Conservation (phyloP, 2,113 vertebrate species). For the Pandion haliaetus region DNA sequence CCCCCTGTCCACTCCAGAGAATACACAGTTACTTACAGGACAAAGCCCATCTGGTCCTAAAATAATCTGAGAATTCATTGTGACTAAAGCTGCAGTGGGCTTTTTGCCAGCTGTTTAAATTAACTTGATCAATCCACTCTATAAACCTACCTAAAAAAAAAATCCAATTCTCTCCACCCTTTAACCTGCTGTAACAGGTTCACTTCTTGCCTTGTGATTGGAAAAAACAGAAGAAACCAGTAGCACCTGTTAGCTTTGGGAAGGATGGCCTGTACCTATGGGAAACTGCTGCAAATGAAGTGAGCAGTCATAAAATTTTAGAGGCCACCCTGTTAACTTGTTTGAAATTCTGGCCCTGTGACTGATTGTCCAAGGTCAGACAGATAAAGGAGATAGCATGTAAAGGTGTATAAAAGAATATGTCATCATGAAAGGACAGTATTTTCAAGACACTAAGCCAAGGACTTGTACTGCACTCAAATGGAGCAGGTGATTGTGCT, state of each 20-base stretch:
- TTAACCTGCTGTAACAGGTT: neutral
- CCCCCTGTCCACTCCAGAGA: constrained; percentile 18
- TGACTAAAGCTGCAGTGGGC: neutral
- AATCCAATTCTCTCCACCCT: neutral
- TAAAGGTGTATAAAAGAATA: neutral
- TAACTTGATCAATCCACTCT: neutral
- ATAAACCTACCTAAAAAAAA: neutral
- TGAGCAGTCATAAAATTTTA: constrained; percentile 8
- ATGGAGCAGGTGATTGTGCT: neutral
- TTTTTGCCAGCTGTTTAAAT: constrained; percentile 33
- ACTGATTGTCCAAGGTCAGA: neutral
- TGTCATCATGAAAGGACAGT: neutral
- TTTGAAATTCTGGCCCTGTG: neutral
- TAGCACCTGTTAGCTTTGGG: neutral
- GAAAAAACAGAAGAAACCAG: neutral
- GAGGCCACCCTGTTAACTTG: neutral
- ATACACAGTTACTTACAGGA: constrained; percentile 46
- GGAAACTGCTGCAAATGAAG: neutral
- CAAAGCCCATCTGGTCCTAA: constrained; percentile 52
- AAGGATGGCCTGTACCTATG: neutral
- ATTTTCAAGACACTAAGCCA: neutral
- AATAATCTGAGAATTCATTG: constrained; percentile 30
- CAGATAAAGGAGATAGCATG: neutral
- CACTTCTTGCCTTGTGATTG: neutral
- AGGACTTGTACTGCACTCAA: neutral